Base-by-base conservation (phyloP, 2,113 vertebrate species). In the Falcunculus frontatus region DNA sequence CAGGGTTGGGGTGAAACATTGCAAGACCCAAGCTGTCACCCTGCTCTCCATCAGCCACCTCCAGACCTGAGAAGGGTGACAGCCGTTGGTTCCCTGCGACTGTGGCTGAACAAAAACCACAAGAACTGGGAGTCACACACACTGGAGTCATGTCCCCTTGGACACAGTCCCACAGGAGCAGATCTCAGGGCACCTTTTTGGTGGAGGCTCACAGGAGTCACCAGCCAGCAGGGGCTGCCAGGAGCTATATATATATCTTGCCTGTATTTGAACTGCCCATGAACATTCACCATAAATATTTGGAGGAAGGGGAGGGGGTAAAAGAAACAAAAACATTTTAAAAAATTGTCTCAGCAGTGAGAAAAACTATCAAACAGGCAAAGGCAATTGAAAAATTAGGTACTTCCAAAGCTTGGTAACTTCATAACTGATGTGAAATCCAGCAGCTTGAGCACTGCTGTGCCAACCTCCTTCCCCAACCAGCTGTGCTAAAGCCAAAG, bases 1-100 rank as follows among this genome's bases (percentile, higher is more conserved):
- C 0, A 0, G 27, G 7, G 5, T 1, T 11, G 1, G 11, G 26
- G 49, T n/a, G 68, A 83, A 84, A 68, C 11, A 19, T 1, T 7
- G 2, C 1, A 4, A 56, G 69, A 64, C 16, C 13, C 49, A 86
- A 0, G 27, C 68, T 6, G 0, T 22, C 18, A 8, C 26, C 33
- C 42, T 63, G 7, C 56, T 68, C 69, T 70, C 42, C 16, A 3
- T 8, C 16, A 0, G 56, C 35, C 70, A 70, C 62, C 29, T 68
- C 52, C 62, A 67, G 65, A 35, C 44, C 32, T 19, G 15, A 72
- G 25, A 19, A 5, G 9, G 10, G 29, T 18, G 17, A 55, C 1
- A 1, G 37, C 39, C n/a, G 35, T 25, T 39, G 59, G 33, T 41
- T 33, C 70, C 64, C n/a, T 7, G 52, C 9, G 17, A 21, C 23